These are phyloP conservation scores for Leptonema lineaticorne DNA, from an alignment of 1,140 invertebrate species.

Conservation along the genomic window DNA sequence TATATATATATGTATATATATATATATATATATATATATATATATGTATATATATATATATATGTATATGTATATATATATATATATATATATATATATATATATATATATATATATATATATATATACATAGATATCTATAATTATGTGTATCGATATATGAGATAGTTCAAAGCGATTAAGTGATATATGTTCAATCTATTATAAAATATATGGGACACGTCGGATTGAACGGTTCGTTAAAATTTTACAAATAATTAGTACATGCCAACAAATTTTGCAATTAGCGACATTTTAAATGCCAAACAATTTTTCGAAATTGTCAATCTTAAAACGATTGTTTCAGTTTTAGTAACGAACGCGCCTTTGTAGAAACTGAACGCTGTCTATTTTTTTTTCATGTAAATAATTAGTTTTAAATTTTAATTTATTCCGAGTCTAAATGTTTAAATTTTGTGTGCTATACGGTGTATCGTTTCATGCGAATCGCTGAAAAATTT, in stretches of 20 bases:
- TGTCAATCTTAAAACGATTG: background rate
- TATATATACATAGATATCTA: background rate
- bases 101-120: conserved; percentile 10
- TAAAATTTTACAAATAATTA: conserved; percentile 7
- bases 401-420: no score
- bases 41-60: no score
- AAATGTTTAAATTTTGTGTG: no score
- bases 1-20: no score
- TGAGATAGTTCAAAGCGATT: background rate
- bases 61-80: no score
- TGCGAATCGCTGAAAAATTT: no score
- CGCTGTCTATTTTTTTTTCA: no score
- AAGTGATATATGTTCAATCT: background rate
- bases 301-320: background rate
- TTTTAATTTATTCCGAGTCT: no score
- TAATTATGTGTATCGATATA: no score
- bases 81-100: conserved; percentile 15
- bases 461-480: no score
- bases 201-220: background rate
- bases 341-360: background rate
- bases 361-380: background rate
- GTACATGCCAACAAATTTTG: background rate
- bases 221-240: background rate
- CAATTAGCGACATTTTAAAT: background rate
- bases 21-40: no score